A percentile compares a stretch with the other conserved stretches of the same genome.
These are phyloP conservation scores for Harlomillsia oculata DNA, from an alignment of 1,140 invertebrate genomes.

Conservation along the genomic window DNA sequence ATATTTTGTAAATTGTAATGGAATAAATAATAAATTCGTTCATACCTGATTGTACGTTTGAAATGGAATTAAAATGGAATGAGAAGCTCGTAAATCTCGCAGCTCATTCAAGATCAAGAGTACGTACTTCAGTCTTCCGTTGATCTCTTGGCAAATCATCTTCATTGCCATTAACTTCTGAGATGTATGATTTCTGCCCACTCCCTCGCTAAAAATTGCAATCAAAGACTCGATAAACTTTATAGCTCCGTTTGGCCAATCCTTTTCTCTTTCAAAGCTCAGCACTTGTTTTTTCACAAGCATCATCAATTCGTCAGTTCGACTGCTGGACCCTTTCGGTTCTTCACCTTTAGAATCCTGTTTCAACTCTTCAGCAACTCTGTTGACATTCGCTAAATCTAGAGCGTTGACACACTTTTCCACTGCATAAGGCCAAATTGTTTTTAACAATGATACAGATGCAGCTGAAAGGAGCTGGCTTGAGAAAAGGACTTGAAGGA, in stretches of 20 bases:
- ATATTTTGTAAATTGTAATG: no score
- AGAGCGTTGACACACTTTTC: slow-evolving; percentile 15
- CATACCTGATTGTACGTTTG: no score
- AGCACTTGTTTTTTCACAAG: slow-evolving; percentile 19
- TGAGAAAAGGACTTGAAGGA: slow-evolving; percentile 19
- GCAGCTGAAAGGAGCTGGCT: not conserved
- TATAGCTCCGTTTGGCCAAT: slow-evolving; percentile 27
- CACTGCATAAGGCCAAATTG: slow-evolving; percentile 18
- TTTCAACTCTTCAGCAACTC: no score
- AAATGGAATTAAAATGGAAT: no score
- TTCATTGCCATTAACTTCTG: no score
- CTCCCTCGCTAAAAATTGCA: slow-evolving; percentile 6
- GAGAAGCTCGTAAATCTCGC: no score
- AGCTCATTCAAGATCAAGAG: no score
- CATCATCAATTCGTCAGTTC: slow-evolving; percentile 7
- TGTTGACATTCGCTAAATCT: not conserved
- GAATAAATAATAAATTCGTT: no score
- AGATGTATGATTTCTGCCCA: not conserved
- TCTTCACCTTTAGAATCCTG: not conserved
- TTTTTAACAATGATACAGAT: slow-evolving; percentile 17
- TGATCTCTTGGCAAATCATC: no score
- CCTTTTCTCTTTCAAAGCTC: slow-evolving; percentile 19
- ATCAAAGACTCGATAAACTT: slow-evolving; percentile 18
- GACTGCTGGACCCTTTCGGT: not conserved
- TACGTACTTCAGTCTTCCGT: no score